A percentile compares a stretch with the other conserved stretches of the same genome.
These are phyloP conservation scores for Myripristis jacobus DNA, from an alignment of 2,797 vertebrate species.

Conservation along the genomic window DNA sequence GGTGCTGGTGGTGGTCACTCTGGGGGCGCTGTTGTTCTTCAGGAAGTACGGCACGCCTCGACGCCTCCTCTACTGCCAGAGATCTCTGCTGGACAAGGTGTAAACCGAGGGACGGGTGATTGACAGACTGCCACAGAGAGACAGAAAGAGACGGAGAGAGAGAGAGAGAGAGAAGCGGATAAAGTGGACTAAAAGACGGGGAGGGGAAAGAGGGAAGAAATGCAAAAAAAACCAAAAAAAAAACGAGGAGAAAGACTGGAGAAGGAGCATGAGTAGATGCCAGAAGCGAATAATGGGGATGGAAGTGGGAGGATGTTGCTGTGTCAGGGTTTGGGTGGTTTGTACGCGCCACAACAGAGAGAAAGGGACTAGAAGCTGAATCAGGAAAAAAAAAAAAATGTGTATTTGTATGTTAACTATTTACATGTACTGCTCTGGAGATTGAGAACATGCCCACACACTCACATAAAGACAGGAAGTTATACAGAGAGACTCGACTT, in stretches of 20 bases:
- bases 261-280: slow-evolving; percentile 18
- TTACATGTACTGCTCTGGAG: slow-evolving; percentile 71
- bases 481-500: slow-evolving; percentile 37
- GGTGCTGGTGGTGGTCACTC: slow-evolving; percentile 86
- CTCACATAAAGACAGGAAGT: slow-evolving; percentile 53
- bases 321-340: slow-evolving; percentile 60
- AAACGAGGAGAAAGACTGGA: slow-evolving; percentile 35
- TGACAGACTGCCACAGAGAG: slow-evolving; percentile 68
- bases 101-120: slow-evolving; percentile 62
- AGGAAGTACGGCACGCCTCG: slow-evolving; percentile 91
- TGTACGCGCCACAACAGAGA: slow-evolving; percentile 64
- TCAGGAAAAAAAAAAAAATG: slow-evolving; percentile 75
- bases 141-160: slow-evolving; percentile 50
- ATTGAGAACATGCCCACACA: slow-evolving; percentile 48
- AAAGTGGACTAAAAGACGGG: slow-evolving; percentile 36
- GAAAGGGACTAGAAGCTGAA: slow-evolving; percentile 66
- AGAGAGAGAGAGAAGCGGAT: slow-evolving; percentile 41
- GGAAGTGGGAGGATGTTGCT: not conserved
- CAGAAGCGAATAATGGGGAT: slow-evolving; percentile 16
- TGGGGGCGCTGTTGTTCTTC: slow-evolving; percentile 90
- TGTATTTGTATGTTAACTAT: slow-evolving; percentile 79
- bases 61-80: slow-evolving; percentile 91
- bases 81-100: slow-evolving; percentile 88
- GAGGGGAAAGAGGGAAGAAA: slow-evolving; percentile 18
- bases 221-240: slow-evolving; percentile 13